phyloP scores from a whole-genome alignment of 2,113 vertebrate genomes.

The Pollimyrus isidori region DNA sequence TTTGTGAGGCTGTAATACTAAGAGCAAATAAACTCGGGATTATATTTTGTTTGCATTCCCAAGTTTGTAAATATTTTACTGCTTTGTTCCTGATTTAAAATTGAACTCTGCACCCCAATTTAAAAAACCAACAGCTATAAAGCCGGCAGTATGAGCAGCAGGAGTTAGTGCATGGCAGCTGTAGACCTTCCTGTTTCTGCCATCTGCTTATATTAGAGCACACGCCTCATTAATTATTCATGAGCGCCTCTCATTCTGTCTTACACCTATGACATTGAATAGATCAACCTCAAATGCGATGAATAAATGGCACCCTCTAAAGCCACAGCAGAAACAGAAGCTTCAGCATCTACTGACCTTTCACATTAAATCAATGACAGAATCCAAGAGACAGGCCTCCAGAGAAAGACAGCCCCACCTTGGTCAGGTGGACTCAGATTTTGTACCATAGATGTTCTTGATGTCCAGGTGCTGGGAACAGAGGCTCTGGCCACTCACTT shows the following conservation, averaged over 20 bases:
- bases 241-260: conserved; percentile 26
- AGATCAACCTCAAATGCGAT: conserved; percentile 30
- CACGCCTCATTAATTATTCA: conserved; percentile 48
- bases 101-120: conserved; percentile 7
- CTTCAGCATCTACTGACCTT: conserved; percentile 45
- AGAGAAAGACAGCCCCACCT: conserved; percentile 46
- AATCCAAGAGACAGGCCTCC: conserved; percentile 30
- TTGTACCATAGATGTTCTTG: not conserved
- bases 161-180: conserved; percentile 14
- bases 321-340: conserved; percentile 34
- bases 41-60: not conserved
- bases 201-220: conserved; percentile 34
- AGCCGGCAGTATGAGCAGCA: not conserved
- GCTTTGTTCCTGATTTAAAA: conserved; percentile 7
- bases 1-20: not conserved
- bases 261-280: conserved; percentile 39
- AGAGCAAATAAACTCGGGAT: not conserved
- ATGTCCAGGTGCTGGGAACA: not conserved
- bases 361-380: conserved; percentile 52
- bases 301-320: conserved; percentile 30
- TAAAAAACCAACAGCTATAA: not conserved
- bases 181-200: conserved; percentile 43
- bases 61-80: not conserved
- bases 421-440: conserved; percentile 45
- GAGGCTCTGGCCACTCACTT: not conserved